These are phyloP conservation scores for Geotrypetes seraphini DNA, from an alignment of 2,797 vertebrate genomes.

Conservation along the genomic window DNA sequence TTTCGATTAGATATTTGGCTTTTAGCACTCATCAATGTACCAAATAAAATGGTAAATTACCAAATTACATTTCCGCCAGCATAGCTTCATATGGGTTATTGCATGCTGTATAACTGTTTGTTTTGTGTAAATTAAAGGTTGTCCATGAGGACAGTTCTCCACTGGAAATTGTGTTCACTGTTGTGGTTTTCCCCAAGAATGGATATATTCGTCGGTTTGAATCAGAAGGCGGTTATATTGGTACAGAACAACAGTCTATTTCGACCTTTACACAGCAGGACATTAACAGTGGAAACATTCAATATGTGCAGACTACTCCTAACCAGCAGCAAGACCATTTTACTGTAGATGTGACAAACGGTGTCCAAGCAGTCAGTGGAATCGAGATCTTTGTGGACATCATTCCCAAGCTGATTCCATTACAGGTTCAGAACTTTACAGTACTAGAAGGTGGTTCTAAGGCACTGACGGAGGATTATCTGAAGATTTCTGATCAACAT, in stretches of 20 bases:
- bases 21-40: too few relatives aligned
- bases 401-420: constrained; percentile 67
- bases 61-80: too few relatives aligned
- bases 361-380: constrained; percentile 52
- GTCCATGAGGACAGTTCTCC: constrained; percentile 70
- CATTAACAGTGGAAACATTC: constrained; percentile 63
- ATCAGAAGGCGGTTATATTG: constrained; percentile 42
- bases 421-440: constrained; percentile 70
- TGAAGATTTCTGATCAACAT: constrained; percentile 64
- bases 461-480: constrained; percentile 58
- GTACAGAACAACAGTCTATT: constrained; percentile 46
- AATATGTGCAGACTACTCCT: constrained; percentile 67
- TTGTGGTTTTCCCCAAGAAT: constrained; percentile 54
- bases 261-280: constrained; percentile 72
- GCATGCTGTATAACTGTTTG: too few relatives aligned
- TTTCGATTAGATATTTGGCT: too few relatives aligned
- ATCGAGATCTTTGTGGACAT: constrained; percentile 66
- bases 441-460: constrained; percentile 70
- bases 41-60: too few relatives aligned
- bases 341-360: constrained; percentile 62
- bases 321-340: constrained; percentile 56
- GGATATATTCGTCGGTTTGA: constrained; percentile 66
- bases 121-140: too few relatives aligned
- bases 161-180: constrained; percentile 65
- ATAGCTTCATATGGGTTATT: too few relatives aligned